Evolutionary conservation across 2,113 vertebrate genomes (phyloP), one percentile per base, ranked within the genome.

Genomic region (Gadus macrocephalus): DNA sequence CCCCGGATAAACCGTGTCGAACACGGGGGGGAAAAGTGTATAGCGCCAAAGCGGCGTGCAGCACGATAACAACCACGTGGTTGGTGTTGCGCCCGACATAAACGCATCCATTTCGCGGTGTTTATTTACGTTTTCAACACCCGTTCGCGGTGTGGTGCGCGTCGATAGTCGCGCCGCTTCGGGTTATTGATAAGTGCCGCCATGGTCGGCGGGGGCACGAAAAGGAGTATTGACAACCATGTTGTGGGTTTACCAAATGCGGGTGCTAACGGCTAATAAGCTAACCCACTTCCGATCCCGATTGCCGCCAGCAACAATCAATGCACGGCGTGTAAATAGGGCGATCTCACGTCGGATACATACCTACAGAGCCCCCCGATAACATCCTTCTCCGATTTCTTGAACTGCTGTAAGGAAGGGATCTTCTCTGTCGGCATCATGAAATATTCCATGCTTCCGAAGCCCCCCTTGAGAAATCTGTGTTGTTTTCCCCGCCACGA

Each of bases 321-420:
- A 55, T 25, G 22, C 59, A 25, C 31, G 42, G 58, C 15, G 15
- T 49, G 49, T 55, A 53, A 16, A 11, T 11, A 12, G 15, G 49
- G 15, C 14, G 8, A 1, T 7, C 15, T 27, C 35, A 9, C 19
- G 16, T 17, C 3, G 42, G 9, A 55, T 72, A 91, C 93, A 80
- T 89, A 95, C 94, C 94, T 96, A 91, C 94, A 95, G 65, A 95
- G 93, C 70, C 94, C 94, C 59, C 94, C 94, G 73, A 95, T 96
- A 64, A 96, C 94, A 86, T 95, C 94, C 90, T 96, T 95, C 87
- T 96, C 94, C 78, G 93, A 93, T 90, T 95, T 95, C 90, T 94
- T 95, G 91, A 95, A 95, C 86, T 95, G 94, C 88, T 94, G 93
- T 87, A 95, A 81, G 73, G 90, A 92, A 74, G 91, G 85, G 75